Conservation (phyloP, 2,797 vertebrate genomes). For the Acanthopagrus latus region DNA sequence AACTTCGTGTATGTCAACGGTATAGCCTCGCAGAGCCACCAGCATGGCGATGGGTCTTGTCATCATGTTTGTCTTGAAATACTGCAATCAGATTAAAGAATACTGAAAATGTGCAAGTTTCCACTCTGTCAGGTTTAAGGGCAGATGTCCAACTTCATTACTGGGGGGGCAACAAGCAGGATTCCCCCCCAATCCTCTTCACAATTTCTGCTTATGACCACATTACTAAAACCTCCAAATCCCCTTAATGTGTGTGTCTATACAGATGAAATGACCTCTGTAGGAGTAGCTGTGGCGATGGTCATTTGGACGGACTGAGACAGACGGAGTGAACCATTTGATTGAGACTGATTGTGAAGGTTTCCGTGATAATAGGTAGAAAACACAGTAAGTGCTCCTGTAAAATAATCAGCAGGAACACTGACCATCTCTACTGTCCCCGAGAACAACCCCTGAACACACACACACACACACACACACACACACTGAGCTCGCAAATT, state of each 20-base stretch:
- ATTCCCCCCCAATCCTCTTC: too few species aligned
- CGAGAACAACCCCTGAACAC: slow-evolving; percentile 8
- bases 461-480: slow-evolving; percentile 29
- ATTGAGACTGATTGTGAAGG: slow-evolving; percentile 16
- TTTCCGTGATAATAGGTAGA: slow-evolving; percentile 18
- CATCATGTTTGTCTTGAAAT: neutral
- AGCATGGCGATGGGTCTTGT: neutral
- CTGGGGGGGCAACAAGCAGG: too few species aligned
- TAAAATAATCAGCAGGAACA: slow-evolving; percentile 34
- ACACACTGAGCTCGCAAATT: slow-evolving; percentile 26
- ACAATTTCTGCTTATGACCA: too few species aligned
- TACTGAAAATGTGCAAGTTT: neutral
- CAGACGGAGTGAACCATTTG: slow-evolving; percentile 18
- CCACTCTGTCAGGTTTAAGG: too few species aligned
- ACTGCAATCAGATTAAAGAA: slow-evolving; percentile 14
- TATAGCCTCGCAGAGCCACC: neutral
- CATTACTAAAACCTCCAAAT: slow-evolving; percentile 1
- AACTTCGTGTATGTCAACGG: too few species aligned
- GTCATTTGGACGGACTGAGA: slow-evolving; percentile 11
- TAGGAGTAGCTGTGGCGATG: neutral
- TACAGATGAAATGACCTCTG: slow-evolving; percentile 9
- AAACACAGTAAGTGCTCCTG: slow-evolving; percentile 26
- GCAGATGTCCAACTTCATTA: too few species aligned
- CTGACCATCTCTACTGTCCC: neutral
- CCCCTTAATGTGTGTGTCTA: neutral